A percentile compares a stretch with the other conserved stretches of the same genome.
Evolutionary conservation across 2,888 invertebrate genomes (phyloP).

Genomic region (Frankliniella fusca): DNA sequence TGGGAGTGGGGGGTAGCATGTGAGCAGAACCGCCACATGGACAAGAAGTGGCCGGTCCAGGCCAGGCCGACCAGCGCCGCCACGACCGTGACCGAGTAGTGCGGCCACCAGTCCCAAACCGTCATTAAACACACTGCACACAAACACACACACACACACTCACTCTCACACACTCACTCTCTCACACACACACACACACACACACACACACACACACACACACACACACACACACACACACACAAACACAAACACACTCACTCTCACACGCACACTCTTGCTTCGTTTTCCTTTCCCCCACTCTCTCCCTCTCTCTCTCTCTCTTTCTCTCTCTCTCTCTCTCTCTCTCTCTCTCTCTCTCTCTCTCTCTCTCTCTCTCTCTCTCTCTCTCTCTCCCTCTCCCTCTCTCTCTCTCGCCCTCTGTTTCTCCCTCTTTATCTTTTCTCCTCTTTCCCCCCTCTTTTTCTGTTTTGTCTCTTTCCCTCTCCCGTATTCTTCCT

Average conservation of each 20-base stretch:
- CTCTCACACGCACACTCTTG: no score
- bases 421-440: background rate
- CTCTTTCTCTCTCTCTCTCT: background rate
- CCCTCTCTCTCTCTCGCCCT: background rate
- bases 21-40: no score
- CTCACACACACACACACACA: no score
- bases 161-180: no score
- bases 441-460: no score
- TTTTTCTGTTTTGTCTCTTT: no score
- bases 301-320: background rate
- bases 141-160: background rate
- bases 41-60: no score
- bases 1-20: no score
- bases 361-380: background rate
- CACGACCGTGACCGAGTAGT: no score
- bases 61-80: no score
- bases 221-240: background rate
- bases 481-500: no score
- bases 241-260: background rate
- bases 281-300: background rate
- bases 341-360: background rate
- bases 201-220: background rate
- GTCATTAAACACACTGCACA: background rate
- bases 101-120: background rate
- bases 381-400: background rate